A percentile compares a stretch with the other conserved stretches of the same genome.
These are phyloP conservation scores for Ypsolopha scabrella DNA, from an alignment of 2,888 invertebrate species.

Conservation along the genomic window DNA sequence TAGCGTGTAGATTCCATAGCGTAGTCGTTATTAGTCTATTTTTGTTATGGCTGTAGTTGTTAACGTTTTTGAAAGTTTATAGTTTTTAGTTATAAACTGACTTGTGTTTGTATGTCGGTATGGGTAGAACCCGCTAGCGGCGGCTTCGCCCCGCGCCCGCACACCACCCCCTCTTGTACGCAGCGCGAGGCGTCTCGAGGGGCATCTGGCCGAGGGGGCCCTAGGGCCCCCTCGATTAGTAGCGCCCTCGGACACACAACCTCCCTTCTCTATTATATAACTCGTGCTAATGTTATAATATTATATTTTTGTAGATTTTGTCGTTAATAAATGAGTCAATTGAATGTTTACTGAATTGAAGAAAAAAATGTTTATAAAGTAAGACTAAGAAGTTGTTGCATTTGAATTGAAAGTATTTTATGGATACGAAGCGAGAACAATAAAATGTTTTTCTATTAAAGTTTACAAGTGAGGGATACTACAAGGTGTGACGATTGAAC, in stretches of 20 bases:
- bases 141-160: constrained; percentile 2
- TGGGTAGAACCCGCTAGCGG: constrained; percentile 34
- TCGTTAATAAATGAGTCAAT: constrained; percentile 69
- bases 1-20: constrained; percentile 63
- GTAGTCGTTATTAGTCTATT: constrained; percentile 65
- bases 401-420: constrained; percentile 70
- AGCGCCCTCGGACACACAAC: background rate
- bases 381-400: constrained; percentile 69
- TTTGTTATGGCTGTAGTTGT: constrained; percentile 70
- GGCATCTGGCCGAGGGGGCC: constrained; percentile 9
- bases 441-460: constrained; percentile 67
- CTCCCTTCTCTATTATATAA: constrained; percentile 31
- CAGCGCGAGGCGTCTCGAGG: constrained; percentile 11
- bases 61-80: constrained; percentile 66
- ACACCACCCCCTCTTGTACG: background rate
- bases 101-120: constrained; percentile 39
- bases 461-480: constrained; percentile 60
- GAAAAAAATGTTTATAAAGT: constrained; percentile 63
- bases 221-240: constrained; percentile 8
- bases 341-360: constrained; percentile 67
- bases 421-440: constrained; percentile 68
- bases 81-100: constrained; percentile 56
- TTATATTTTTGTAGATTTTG: constrained; percentile 67
- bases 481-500: constrained; percentile 44
- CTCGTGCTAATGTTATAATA: constrained; percentile 63